Evolutionary conservation across 1,140 invertebrate species (phyloP).

Genomic region (Capitella teleta): DNA sequence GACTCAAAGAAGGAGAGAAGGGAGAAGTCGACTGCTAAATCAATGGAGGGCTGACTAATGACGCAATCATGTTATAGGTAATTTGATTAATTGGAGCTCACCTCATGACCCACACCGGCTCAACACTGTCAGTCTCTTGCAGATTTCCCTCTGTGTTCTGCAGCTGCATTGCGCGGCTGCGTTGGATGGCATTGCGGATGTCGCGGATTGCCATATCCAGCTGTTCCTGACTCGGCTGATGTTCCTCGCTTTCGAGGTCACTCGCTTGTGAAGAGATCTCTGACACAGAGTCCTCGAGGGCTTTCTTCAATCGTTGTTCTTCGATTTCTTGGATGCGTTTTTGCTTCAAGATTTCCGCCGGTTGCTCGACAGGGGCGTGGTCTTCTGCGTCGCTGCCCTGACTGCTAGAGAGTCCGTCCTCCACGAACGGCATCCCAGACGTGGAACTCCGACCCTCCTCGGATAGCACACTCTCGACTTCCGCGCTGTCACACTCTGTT

Average conservation of each 20-base stretch:
- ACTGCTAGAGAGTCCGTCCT: slow-evolving; percentile 75
- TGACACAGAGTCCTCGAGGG: no score
- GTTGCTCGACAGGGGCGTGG: slow-evolving; percentile 20
- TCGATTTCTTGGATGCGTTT: slow-evolving; percentile 28
- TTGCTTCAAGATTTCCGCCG: slow-evolving; percentile 26
- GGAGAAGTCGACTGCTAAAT: no score
- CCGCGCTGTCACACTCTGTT: slow-evolving; percentile 87
- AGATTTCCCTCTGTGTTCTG: not conserved
- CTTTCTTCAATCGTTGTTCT: slow-evolving; percentile 1
- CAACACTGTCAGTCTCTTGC: slow-evolving; percentile 15
- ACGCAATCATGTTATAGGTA: no score
- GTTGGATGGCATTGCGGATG: slow-evolving; percentile 63
- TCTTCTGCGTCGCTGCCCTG: slow-evolving; percentile 86
- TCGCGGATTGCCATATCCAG: slow-evolving; percentile 70
- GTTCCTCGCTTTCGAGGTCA: not conserved
- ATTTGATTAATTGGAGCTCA: no score
- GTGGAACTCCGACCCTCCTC: slow-evolving; percentile 41
- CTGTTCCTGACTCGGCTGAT: slow-evolving; percentile 19
- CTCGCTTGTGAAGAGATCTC: no score
- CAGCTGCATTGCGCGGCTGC: slow-evolving; percentile 49
- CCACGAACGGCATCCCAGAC: slow-evolving; percentile 80
- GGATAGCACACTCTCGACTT: slow-evolving; percentile 59
- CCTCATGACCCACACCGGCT: slow-evolving; percentile 43
- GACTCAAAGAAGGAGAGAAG: no score
- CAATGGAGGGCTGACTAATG: no score